Base-by-base conservation (phyloP, 1,140 invertebrate species). In the Thalassaphorura encarpata region DNA sequence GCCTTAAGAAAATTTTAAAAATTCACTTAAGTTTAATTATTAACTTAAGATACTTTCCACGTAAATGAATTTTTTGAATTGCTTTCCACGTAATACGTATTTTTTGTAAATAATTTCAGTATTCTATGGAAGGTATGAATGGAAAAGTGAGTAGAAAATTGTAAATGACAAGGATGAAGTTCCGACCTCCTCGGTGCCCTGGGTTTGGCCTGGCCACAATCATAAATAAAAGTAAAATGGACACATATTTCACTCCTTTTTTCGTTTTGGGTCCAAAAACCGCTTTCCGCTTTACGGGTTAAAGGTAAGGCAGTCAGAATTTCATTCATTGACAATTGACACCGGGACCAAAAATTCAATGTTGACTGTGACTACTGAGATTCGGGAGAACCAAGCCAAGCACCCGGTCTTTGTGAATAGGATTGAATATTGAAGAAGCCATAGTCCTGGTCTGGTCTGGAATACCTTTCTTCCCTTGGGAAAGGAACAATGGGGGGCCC, bases 401-500 rank as follows among this genome's bases (percentile, higher is more conserved):
- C n/a, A 11, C 33, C 33, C 33, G n/a, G 33, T 11, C 11, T 36
- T 11, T n/a, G n/a, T 11, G 33, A 11, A 36, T 11, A 36, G 33
- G n/a, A 11, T 36, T 36, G n/a, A 11, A 11, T 36, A n/a, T n/a
- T 36, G 33, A 11, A 11, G 33, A 11, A 11, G n/a, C 33, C 33
- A n/a, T n/a, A 11, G 33, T n/a, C 11, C 11, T 36, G 33, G n/a
- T n/a, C n/a, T n/a, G n/a, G n/a, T n/a, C 33, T 11, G 33, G 11
- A 36, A n/a, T 36, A n/a, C 33, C 33, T 36, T 11, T 36, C 8
- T 18, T 18, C 18, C 5, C 41, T 5, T 19, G 6, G 41, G 8
- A 18, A 42, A 28, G 50, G 19, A 54, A 29, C 58, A 18, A 54
- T 41, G 50, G 60, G 60, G 56, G 56, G 56, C 52, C 45, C 41